Evolutionary conservation across 2,888 invertebrate species (phyloP).

Genomic region (Ptychoptera albimana): DNA sequence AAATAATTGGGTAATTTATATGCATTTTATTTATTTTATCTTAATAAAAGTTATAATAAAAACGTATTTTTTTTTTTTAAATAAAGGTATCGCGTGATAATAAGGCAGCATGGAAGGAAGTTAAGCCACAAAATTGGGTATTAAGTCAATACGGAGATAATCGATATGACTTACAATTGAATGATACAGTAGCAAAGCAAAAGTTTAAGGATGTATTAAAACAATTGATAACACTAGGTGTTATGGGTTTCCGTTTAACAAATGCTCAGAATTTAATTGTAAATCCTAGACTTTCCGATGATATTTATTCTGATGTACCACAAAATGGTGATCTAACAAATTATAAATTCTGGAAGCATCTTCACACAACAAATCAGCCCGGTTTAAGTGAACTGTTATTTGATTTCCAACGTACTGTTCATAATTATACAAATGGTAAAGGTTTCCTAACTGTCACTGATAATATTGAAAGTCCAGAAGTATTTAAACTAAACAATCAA

Average conservation of each 20-base stretch:
- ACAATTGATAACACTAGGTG: constrained; percentile 59
- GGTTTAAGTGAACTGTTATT: constrained; percentile 40
- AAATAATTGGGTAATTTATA: constrained; percentile 49
- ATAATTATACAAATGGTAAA: constrained; percentile 34
- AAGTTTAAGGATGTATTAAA: constrained; percentile 50
- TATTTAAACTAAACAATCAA: constrained; percentile 13
- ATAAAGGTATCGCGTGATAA: constrained; percentile 9
- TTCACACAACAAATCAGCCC: constrained; percentile 44
- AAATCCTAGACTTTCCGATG: constrained; percentile 35
- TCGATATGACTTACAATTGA: constrained; percentile 70
- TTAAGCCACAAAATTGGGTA: constrained; percentile 38
- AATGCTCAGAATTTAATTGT: constrained; percentile 51
- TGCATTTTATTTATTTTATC: constrained; percentile 9
- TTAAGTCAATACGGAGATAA: constrained; percentile 54
- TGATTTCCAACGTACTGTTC: constrained; percentile 45
- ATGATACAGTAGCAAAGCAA: constrained; percentile 44
- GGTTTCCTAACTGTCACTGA: constrained; percentile 30
- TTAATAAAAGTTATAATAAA: constrained; percentile 9
- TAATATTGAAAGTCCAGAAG: constrained; percentile 21
- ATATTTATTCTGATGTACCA: constrained; percentile 26
- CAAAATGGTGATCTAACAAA: constrained; percentile 30
- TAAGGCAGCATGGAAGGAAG: constrained; percentile 22
- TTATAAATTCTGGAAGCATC: constrained; percentile 49
- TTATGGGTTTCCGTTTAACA: constrained; percentile 57
- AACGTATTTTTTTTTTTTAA: neutral